Conservation (phyloP, 2,113 vertebrate genomes). For the Piprites chloris region DNA sequence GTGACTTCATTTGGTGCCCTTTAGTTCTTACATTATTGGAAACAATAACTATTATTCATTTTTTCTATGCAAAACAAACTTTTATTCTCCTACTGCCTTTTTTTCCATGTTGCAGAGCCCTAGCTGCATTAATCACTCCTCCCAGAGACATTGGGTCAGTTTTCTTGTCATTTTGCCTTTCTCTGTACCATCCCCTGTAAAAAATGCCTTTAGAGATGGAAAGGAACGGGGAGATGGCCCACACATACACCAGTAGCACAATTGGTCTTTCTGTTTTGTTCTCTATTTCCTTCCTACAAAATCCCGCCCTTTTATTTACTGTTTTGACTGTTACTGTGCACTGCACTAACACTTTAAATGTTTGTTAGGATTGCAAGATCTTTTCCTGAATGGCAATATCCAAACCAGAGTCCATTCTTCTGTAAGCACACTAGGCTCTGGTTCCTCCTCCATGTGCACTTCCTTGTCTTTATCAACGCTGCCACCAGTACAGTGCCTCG, state of each 20-base stretch:
- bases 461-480: not conserved
- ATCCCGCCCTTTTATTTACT: conserved; percentile 32
- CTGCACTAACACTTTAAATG: not conserved
- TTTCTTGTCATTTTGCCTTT: not conserved
- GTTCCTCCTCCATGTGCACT: not conserved
- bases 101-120: not conserved
- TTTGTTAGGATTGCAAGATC: not conserved
- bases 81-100: not conserved
- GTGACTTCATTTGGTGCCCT: not conserved
- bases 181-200: not conserved
- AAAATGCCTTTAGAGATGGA: conserved; percentile 2
- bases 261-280: conserved; percentile 20
- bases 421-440: not conserved
- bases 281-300: conserved; percentile 30
- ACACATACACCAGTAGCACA: not conserved
- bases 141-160: not conserved
- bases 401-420: not conserved
- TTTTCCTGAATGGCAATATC: not conserved
- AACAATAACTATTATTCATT: not conserved
- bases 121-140: not conserved
- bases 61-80: not conserved
- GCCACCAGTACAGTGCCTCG: fast-evolving
- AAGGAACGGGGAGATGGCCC: not conserved
- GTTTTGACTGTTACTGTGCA: conserved; percentile 53
- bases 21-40: not conserved